Conservation (phyloP, 2,113 vertebrate species). For the Onychostoma macrolepis region DNA sequence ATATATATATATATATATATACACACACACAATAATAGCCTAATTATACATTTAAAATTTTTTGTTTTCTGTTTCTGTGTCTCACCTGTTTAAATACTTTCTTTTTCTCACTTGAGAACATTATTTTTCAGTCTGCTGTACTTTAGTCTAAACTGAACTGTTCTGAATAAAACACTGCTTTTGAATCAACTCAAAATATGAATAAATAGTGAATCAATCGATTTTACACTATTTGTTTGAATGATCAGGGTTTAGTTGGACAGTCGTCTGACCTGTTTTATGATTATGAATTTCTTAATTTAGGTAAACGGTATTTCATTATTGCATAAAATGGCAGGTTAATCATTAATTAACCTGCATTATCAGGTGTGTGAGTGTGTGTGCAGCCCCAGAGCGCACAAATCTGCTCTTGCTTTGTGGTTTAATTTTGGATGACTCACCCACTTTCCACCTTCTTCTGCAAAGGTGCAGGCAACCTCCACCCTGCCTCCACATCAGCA, state of each 20-base stretch:
- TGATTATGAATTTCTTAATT: not conserved
- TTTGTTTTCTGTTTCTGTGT: no score
- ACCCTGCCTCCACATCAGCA: conserved; percentile 10
- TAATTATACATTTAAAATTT: not conserved
- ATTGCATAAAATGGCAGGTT: conserved; percentile 15
- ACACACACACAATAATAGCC: not conserved
- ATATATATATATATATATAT: not conserved
- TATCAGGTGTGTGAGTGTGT: not conserved
- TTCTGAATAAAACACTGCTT: not conserved
- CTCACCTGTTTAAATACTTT: not conserved
- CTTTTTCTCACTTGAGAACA: not conserved
- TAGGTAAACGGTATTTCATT: not conserved
- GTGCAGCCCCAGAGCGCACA: not conserved
- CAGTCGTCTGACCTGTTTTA: not conserved
- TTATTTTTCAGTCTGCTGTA: not conserved
- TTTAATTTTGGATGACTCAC: conserved; percentile 49
- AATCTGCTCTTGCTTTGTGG: conserved; percentile 18
- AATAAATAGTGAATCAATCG: not conserved
- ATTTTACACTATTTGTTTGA: not conserved
- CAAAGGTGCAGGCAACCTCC: conserved; percentile 44
- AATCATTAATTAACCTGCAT: conserved; percentile 34
- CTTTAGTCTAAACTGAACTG: not conserved
- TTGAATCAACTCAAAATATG: not conserved
- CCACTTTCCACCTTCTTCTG: conserved; percentile 45
- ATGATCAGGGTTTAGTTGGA: not conserved